A percentile compares a stretch with the other conserved stretches of the same genome.
Evolutionary conservation across 2,888 invertebrate species (phyloP).

Genomic region (Aporophyla lueneburgensis): DNA sequence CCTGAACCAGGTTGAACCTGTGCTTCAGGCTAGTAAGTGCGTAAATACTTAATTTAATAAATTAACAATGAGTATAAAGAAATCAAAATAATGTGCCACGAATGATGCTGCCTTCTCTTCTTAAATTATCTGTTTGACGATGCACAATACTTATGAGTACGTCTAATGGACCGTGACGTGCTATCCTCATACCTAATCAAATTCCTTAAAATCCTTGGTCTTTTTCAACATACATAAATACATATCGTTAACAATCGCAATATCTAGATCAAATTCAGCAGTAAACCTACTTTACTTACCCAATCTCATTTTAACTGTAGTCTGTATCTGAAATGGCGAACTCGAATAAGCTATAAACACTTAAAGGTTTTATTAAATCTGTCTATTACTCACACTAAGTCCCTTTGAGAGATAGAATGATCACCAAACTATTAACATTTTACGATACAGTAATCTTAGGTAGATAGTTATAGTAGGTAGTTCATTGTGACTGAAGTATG

Average conservation of each 20-base stretch:
- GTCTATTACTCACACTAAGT: slow-evolving; percentile 2
- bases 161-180: neutral
- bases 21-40: no score
- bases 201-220: neutral
- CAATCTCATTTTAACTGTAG: slow-evolving; percentile 60
- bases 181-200: neutral
- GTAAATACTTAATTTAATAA: no score
- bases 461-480: no score
- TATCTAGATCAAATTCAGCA: slow-evolving; percentile 45
- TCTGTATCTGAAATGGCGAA: slow-evolving; percentile 47
- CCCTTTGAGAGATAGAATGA: neutral
- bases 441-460: neutral
- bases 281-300: slow-evolving; percentile 57
- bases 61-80: no score
- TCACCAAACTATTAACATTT: slow-evolving; percentile 5
- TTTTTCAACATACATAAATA: slow-evolving; percentile 9
- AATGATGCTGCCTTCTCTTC: neutral
- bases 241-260: slow-evolving; percentile 42
- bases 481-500: neutral
- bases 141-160: no score
- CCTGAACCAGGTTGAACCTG: no score
- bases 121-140: no score
- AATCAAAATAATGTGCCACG: no score
- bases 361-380: slow-evolving; percentile 21
- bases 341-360: slow-evolving; percentile 55